Conservation (phyloP, 2,113 vertebrate species). For the Heloderma charlesbogerti region DNA sequence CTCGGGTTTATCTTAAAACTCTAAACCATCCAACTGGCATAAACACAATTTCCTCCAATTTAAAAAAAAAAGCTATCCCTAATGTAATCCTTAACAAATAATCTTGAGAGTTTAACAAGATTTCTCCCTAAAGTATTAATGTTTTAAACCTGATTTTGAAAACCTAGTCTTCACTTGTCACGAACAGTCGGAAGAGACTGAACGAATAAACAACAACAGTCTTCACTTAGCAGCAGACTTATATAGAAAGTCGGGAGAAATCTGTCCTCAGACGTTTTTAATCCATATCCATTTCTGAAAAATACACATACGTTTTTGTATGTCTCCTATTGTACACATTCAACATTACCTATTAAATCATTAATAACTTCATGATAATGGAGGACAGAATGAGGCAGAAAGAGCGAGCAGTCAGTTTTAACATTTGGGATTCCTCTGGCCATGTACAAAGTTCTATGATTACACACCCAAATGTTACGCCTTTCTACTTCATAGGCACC, state of each 20-base stretch:
- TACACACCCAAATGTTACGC: no score
- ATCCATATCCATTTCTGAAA: background rate
- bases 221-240: background rate
- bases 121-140: constrained; percentile 16
- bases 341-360: background rate
- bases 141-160: constrained; percentile 15
- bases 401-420: background rate
- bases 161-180: background rate
- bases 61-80: constrained; percentile 53
- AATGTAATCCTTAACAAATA: constrained; percentile 65
- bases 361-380: background rate
- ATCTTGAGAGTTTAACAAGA: constrained; percentile 55
- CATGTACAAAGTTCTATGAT: background rate
- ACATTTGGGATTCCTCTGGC: background rate
- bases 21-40: constrained; percentile 38
- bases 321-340: background rate
- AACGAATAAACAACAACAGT: no score
- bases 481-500: no score
- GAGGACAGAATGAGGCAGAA: no score
- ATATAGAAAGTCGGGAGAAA: background rate
- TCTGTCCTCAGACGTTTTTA: background rate
- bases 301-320: background rate
- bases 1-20: constrained; percentile 47
- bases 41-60: constrained; percentile 57
- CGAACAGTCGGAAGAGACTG: no score